Percentiles rank a stretch among this genome's conserved stretches.
phyloP scores from a whole-genome alignment of 1,140 invertebrate genomes.

The Bacillus rossius region DNA sequence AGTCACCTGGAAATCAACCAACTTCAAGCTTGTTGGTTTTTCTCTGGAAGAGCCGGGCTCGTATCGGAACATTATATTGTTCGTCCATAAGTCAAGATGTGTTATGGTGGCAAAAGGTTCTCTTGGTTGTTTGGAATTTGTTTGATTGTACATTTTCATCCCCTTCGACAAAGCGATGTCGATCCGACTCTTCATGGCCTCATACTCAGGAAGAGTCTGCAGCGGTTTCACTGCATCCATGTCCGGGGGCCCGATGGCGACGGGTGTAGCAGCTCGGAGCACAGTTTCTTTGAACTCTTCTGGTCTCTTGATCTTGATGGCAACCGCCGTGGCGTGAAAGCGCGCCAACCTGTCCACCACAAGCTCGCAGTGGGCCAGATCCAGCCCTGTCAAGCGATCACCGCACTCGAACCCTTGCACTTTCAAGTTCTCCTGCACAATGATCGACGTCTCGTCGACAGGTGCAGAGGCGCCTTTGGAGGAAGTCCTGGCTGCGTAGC shows the following conservation, averaged over 20 bases:
- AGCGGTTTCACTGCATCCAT: no score
- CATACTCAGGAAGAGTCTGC: not conserved
- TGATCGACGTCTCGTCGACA: not conserved
- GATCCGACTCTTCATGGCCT: no score
- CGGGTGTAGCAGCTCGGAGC: not conserved
- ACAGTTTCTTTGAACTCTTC: slow-evolving; percentile 1
- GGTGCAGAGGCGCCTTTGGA: not conserved
- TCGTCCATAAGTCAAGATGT: no score
- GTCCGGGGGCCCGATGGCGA: no score
- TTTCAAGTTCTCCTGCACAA: slow-evolving; percentile 1
- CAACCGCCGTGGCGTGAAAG: slow-evolving; percentile 3
- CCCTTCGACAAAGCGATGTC: no score
- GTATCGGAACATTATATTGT: no score
- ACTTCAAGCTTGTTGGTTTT: no score
- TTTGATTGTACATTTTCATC: no score
- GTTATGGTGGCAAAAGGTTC: no score
- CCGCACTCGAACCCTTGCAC: not conserved
- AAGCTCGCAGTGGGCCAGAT: slow-evolving; percentile 5
- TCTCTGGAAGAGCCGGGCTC: no score
- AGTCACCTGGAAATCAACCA: no score
- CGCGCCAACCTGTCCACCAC: not conserved
- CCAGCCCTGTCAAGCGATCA: not conserved
- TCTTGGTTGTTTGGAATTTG: no score
- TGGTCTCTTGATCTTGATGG: slow-evolving; percentile 6
- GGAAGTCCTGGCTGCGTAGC: slow-evolving; percentile 3